Evolutionary conservation across 2,888 invertebrate species (phyloP), one percentile per base, ranked within the genome.

Genomic region (Ophion ventricosus): DNA sequence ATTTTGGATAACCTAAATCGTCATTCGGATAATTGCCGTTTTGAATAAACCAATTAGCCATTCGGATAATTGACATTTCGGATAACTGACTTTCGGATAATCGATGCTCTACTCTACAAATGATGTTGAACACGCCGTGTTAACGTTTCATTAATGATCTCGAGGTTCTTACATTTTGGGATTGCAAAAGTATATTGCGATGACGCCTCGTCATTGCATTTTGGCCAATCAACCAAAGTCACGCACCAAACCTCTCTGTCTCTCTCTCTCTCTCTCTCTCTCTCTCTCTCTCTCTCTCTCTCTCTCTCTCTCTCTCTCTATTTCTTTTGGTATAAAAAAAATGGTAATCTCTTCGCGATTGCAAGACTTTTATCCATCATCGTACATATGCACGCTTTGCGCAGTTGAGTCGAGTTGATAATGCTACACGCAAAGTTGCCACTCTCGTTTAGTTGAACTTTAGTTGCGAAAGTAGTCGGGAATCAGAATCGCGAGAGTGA

Each of bases 201-300:
- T 26, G 63, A 49, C 54, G 74, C 20, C 26, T 29, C 7, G 54
- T 57, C n/a, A 26, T 57, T 61, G 20, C 26, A 49, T 63, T 25
- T 49, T 49, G 49, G 14, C 49, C 4, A 49, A 49, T 49, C 49
- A 17, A 14, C 40, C 5, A 40, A 57, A 77, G 26, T 57, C 26
- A 59, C 26, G n/a, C 35, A 59, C n/a, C 2, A 49, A 35, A 2
- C 8, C 43, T 2, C 26, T 54, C 29, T 54, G 14, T 3, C 29
- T 29, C 4, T 29, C 29, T 29, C 40, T 40, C 17, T 70, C n/a
- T 56, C 63, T 56, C n/a, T 49, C 56, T 40, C 43, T 78, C 64
- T 61, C 54, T 63, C 20, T 80, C 40, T 80, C 59, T 69, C 20
- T 79, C 49, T 26, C n/a, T 49, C 78, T 35, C 40, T 35, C 29